Evolutionary conservation across 2,797 vertebrate species (phyloP).

Genomic region (Peromyscus attwateri): DNA sequence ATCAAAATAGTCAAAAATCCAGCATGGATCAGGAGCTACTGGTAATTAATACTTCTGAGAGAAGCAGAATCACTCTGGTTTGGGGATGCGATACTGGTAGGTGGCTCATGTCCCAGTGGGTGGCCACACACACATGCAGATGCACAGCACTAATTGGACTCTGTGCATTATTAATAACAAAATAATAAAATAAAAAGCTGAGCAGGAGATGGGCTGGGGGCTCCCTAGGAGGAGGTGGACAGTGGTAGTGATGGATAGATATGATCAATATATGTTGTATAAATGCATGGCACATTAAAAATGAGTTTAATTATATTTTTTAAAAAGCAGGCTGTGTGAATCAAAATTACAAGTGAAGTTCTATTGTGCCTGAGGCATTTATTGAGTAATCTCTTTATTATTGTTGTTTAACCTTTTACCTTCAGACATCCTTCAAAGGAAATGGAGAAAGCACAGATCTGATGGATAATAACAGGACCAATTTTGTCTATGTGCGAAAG

Average conservation of each 20-base stretch:
- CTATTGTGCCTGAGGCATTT: neutral
- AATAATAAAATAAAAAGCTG: neutral
- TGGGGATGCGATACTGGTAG: too few relatives aligned
- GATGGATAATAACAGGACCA: neutral
- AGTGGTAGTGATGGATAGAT: too few relatives aligned
- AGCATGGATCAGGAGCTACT: neutral
- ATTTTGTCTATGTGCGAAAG: accelerated
- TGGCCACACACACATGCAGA: too few relatives aligned
- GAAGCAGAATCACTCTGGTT: neutral
- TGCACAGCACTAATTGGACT: neutral
- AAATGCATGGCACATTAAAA: neutral
- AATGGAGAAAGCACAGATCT: neutral
- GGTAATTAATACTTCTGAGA: neutral
- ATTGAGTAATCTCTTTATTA: neutral
- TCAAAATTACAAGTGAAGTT: neutral
- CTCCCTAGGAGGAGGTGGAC: too few relatives aligned
- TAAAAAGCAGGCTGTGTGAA: neutral
- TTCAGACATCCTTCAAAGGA: neutral
- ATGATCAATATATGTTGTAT: neutral
- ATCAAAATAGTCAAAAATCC: neutral
- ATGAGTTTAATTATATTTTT: neutral
- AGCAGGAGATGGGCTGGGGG: neutral
- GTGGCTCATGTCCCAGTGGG: neutral
- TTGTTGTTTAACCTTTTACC: neutral
- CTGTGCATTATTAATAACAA: neutral